Base-by-base conservation (phyloP, 2,797 vertebrate species). In the Cheirogaleus major region DNA sequence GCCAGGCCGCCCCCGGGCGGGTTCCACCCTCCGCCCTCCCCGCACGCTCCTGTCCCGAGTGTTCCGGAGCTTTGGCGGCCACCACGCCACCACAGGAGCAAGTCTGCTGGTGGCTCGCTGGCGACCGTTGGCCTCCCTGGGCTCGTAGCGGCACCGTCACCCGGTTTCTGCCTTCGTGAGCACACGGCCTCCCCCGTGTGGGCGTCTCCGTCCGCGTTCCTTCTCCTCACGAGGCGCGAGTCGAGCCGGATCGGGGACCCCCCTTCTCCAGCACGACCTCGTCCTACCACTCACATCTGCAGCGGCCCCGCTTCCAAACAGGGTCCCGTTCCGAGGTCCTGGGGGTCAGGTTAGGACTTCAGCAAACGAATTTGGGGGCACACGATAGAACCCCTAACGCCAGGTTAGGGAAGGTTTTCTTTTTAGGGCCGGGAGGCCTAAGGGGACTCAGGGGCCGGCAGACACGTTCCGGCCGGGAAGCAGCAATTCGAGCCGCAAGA, bases 401-500 rank as follows among this genome's bases (percentile, higher is more conserved):
- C 43, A 63, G 25, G 2, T 14, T 4, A 25, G 5, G 43, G 43
- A 15, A 12, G 59, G 5, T 7, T 32, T 43, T 45, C 63, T 25
- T 7, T 30, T 43, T 32, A 30, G 43, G 59, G 52, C 8, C 5
- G 30, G 18, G 32, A n/a, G 27, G 8, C 32, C 17, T 1, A 9
- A 30, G 41, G 50, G 52, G 4, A 8, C 20, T 0, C 0, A 1
- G 2, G 0, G 63, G n/a, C 20, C 4, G 8, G 30, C 32, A 25
- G 45, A 13, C 32, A 2, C 5, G 22, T 7, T 25, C 57, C 8
- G 23, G 25, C 13, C 10, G 35, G 32, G 59, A 30, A 57, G 59
- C 23, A 41, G 22, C 48, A 1, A 8, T 27, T 63, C 35, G 1
- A 0, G 38, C 17, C 55, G 61, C 25, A 5, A 4, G 78, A 55